These are phyloP conservation scores for Glaucidium brasilianum DNA, from an alignment of 2,113 vertebrate species.

Conservation along the genomic window DNA sequence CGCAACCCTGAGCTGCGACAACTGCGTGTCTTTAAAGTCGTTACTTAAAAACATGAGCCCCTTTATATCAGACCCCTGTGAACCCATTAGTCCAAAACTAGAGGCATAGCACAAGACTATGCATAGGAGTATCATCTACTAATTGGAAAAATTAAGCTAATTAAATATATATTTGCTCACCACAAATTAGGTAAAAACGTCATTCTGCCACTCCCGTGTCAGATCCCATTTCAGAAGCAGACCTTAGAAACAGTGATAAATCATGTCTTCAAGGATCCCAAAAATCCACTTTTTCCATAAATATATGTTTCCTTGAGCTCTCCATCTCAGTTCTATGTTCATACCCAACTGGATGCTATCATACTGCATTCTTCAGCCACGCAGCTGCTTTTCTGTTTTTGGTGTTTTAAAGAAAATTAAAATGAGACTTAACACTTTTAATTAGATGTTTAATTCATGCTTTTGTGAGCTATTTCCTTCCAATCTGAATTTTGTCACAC, in stretches of 20 bases:
- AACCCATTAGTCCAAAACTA: not conserved
- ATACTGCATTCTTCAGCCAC: not conserved
- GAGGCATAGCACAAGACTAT: not conserved
- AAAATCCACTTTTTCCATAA: not conserved
- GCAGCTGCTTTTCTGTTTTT: conserved; percentile 47
- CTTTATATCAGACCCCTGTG: not conserved
- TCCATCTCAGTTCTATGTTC: not conserved
- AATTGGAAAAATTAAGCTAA: not conserved
- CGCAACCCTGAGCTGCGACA: not conserved
- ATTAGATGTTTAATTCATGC: conserved; percentile 70
- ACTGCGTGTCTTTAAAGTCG: not conserved
- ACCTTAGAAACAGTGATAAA: not conserved
- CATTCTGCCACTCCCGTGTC: not conserved
- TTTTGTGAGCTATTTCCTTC: conserved; percentile 60
- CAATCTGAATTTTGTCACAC: conserved; percentile 59
- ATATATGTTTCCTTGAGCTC: not conserved
- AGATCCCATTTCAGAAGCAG: not conserved
- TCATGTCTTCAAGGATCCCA: not conserved
- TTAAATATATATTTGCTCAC: not conserved
- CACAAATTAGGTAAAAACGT: not conserved
- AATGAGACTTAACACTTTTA: conserved; percentile 63
- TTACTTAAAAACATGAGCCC: not conserved
- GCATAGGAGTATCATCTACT: not conserved
- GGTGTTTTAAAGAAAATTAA: conserved; percentile 47
- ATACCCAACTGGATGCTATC: not conserved